A percentile compares a stretch with the other conserved stretches of the same genome.
These are phyloP conservation scores for Vombatus ursinus DNA, from an alignment of 2,113 vertebrate species.

Conservation along the genomic window DNA sequence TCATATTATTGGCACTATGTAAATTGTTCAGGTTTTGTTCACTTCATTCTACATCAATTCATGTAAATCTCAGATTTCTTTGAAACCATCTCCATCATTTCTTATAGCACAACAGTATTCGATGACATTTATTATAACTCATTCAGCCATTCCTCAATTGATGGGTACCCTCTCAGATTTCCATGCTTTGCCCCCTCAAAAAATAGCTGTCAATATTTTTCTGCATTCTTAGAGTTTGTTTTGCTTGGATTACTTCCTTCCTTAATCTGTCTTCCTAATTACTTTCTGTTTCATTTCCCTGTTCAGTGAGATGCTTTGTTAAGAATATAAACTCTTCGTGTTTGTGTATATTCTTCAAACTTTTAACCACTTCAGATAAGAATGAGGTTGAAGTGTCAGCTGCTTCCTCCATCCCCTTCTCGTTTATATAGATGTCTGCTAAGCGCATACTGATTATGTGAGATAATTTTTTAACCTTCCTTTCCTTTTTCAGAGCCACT, in stretches of 20 bases:
- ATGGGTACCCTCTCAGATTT: neutral
- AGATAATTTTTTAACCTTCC: neutral
- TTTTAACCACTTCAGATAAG: neutral
- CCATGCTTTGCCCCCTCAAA: neutral
- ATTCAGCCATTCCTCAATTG: neutral
- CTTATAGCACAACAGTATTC: neutral
- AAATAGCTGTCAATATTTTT: neutral
- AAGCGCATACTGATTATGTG: neutral
- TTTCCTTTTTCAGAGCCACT: neutral
- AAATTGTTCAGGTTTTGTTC: neutral
- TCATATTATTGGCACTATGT: neutral
- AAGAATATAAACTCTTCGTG: neutral
- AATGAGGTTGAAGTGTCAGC: neutral
- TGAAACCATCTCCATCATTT: neutral
- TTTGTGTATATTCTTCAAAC: neutral
- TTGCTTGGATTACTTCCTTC: neutral
- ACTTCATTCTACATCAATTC: neutral
- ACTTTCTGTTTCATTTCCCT: neutral
- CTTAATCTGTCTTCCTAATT: neutral
- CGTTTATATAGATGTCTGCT: neutral
- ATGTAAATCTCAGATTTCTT: neutral
- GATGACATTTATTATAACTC: neutral
- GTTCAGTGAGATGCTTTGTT: neutral
- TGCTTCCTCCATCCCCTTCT: neutral
- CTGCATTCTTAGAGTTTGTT: neutral